phyloP scores from a whole-genome alignment of 2,888 invertebrate species.

The Congeria kusceri region DNA sequence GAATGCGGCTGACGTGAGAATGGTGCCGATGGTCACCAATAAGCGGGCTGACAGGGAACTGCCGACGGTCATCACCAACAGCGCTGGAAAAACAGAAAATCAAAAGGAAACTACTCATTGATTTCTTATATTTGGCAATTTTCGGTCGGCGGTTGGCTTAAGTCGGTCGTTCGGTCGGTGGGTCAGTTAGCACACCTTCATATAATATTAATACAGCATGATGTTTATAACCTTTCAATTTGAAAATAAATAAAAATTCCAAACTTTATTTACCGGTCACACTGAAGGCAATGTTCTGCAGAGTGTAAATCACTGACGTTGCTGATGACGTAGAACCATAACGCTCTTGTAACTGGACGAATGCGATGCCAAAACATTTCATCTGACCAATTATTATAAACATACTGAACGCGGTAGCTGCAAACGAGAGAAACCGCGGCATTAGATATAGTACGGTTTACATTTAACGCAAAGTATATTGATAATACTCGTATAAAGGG shows the following conservation, averaged over 20 bases:
- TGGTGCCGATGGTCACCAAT: conserved; percentile 26
- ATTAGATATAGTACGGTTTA: background rate
- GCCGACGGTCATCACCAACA: conserved; percentile 45
- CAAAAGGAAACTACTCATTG: too few relatives aligned
- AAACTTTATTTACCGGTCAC: conserved; percentile 41
- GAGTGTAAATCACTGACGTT: conserved; percentile 57
- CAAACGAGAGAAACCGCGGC: conserved; percentile 3
- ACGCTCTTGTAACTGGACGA: conserved; percentile 61
- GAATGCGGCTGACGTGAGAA: conserved; percentile 14
- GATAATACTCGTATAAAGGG: too few relatives aligned
- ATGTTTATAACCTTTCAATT: too few relatives aligned
- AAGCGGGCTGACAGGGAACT: conserved; percentile 18
- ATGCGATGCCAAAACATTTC: conserved; percentile 60
- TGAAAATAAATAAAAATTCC: too few relatives aligned
- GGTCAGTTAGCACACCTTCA: too few relatives aligned
- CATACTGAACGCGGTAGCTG: conserved; percentile 39
- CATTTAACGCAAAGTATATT: too few relatives aligned
- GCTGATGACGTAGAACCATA: conserved; percentile 54
- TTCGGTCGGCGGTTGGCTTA: too few relatives aligned
- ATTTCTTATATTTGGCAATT: too few relatives aligned
- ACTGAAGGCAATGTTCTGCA: conserved; percentile 55
- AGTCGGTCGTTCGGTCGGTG: too few relatives aligned
- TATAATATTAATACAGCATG: too few relatives aligned
- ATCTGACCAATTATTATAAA: conserved; percentile 44
- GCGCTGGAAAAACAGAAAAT: conserved; percentile 21